A percentile compares a stretch with the other conserved stretches of the same genome.
Evolutionary conservation across 2,113 vertebrate species (phyloP).

Genomic region (Myiagra hebetior): DNA sequence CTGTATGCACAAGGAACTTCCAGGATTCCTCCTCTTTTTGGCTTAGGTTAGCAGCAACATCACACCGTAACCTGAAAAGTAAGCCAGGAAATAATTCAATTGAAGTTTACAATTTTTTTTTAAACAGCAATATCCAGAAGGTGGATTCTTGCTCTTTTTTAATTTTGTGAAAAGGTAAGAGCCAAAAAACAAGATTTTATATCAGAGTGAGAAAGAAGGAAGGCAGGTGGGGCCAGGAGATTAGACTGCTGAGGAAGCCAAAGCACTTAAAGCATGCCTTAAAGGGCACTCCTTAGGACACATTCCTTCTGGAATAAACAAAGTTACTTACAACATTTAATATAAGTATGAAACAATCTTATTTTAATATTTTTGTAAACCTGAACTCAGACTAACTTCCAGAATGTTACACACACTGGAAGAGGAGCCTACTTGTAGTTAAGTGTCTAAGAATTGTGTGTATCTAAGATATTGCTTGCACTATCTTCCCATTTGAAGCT

Average conservation of each 20-base stretch:
- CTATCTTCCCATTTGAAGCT: background rate
- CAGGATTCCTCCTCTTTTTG: slow-evolving; percentile 26
- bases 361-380: background rate
- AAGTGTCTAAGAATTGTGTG: background rate
- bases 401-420: background rate
- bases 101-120: background rate
- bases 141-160: background rate
- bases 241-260: background rate
- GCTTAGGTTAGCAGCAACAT: background rate
- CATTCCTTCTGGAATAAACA: background rate
- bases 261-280: background rate
- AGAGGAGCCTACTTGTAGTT: background rate
- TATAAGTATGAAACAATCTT: background rate
- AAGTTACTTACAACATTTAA: background rate
- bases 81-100: background rate
- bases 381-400: background rate
- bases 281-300: background rate
- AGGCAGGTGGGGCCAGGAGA: background rate
- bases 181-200: background rate
- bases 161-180: background rate
- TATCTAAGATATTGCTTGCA: background rate
- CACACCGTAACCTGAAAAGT: slow-evolving; percentile 45
- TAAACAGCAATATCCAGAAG: background rate
- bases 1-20: slow-evolving; percentile 24
- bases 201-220: background rate